Base-by-base conservation (phyloP, 2,113 vertebrate genomes). In the Platichthys stellatus region DNA sequence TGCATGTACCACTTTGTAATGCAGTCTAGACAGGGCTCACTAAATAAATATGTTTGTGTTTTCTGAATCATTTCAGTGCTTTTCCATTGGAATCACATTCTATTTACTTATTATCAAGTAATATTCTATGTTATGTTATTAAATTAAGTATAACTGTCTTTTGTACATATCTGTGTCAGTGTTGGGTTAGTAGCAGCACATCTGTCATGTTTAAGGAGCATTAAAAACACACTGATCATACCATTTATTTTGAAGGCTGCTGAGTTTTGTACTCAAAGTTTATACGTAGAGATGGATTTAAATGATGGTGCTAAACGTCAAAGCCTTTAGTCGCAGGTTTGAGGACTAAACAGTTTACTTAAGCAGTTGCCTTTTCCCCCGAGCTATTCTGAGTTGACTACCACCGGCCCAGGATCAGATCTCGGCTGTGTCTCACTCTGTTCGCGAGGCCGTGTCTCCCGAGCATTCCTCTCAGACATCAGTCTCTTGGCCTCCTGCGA, bases 401-500 rank as follows among this genome's bases (percentile, higher is more conserved):
- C 58, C 8, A 2, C 71, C 67, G 20, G 69, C 65, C 75, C 20
- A 14, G 43, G 49, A 75, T 59, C 62, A 11, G 60, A 11, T 49
- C 63, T 45, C 11, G 10, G 8, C 65, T 51, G 28, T 3, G 18
- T 71, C 65, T 78, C 45, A 2, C 63, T 76, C 31, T 17, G 60
- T 64, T 80, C 53, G 26, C 38, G 20, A 71, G 72, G 58, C 72
- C 18, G n/a, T 24, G 72, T 78, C 85, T 79, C 76, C 53, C 7
- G 65, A 75, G 74, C 70, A 56, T 31, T 63, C 69, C 67, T 80
- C 78, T 72, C 63, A 53, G 47, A 88, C 81, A 84, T 84, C 74
- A 59, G 86, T 81, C 68, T 89, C 70, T 78, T 53, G 9, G 78
- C 87, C 84, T 80, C 85, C 78, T 63, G 67, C 76, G 85, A 88